These are phyloP conservation scores for Aphodius sticticus DNA, from an alignment of 2,888 invertebrate species.

Conservation along the genomic window DNA sequence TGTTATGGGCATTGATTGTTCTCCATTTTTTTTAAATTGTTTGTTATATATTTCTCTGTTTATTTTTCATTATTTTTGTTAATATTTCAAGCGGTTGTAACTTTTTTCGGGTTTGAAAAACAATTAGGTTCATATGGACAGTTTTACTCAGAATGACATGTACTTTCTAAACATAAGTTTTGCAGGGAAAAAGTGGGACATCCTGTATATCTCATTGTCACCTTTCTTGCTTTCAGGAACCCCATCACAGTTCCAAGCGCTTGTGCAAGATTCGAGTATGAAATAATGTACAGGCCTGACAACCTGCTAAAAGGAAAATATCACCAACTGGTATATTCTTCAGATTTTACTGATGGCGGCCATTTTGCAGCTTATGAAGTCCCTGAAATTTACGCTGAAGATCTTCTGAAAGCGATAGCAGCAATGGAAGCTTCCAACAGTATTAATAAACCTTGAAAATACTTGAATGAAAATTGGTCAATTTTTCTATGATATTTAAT, in stretches of 20 bases:
- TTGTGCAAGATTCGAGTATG: conserved; percentile 76
- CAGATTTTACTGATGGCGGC: conserved; percentile 73
- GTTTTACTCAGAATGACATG: no score
- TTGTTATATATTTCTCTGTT: no score
- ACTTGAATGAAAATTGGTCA: no score
- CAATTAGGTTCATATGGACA: no score
- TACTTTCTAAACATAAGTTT: not conserved
- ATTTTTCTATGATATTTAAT: no score
- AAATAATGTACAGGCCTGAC: conserved; percentile 69
- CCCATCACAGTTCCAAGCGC: conserved; percentile 74
- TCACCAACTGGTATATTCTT: conserved; percentile 72
- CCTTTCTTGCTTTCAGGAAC: conserved; percentile 62
- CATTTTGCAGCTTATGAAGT: conserved; percentile 86
- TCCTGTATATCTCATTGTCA: not conserved
- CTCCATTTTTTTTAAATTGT: no score
- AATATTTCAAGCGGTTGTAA: no score
- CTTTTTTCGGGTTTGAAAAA: no score
- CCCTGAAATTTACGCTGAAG: conserved; percentile 72
- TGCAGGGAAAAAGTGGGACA: not conserved
- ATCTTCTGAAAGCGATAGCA: conserved; percentile 66
- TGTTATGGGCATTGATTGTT: no score
- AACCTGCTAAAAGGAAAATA: conserved; percentile 66
- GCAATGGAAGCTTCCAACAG: not conserved
- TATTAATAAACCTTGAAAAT: not conserved
- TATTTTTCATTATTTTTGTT: no score